These are phyloP conservation scores for Lypha dubia DNA, from an alignment of 2,888 invertebrate genomes.

Conservation along the genomic window DNA sequence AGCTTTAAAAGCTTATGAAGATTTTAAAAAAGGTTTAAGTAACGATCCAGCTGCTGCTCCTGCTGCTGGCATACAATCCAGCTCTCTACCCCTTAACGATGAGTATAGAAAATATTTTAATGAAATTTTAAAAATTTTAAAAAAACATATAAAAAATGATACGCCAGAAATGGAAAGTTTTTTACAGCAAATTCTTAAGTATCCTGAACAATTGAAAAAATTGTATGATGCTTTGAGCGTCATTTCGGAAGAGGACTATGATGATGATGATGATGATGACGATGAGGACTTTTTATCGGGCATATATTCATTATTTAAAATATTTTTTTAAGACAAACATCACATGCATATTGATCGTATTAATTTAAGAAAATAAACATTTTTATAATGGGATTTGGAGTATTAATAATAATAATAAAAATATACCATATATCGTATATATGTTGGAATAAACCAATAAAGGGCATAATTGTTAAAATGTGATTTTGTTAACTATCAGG, in stretches of 20 bases:
- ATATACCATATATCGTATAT: background rate
- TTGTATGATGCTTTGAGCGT: background rate
- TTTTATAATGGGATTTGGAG: background rate
- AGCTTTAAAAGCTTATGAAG: conserved; percentile 1
- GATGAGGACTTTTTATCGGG: background rate
- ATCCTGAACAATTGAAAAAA: conserved; percentile 23
- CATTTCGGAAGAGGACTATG: conserved; percentile 9
- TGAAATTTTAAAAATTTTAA: conserved; percentile 42
- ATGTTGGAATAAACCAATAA: background rate
- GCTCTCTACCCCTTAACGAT: background rate
- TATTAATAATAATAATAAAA: background rate
- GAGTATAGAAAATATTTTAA: conserved; percentile 41
- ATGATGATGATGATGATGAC: background rate
- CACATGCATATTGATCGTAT: too few species aligned
- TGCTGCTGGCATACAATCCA: background rate
- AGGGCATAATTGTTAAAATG: background rate
- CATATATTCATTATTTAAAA: conserved; percentile 11
- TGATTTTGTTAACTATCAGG: too few species aligned
- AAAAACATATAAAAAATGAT: background rate
- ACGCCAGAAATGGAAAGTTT: conserved; percentile 8
- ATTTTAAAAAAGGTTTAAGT: background rate
- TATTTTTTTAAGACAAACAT: background rate
- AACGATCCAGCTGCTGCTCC: background rate
- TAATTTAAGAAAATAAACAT: background rate
- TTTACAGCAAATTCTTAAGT: conserved; percentile 12